phyloP scores from a whole-genome alignment of 2,797 vertebrate species.

The Sphenodon punctatus region DNA sequence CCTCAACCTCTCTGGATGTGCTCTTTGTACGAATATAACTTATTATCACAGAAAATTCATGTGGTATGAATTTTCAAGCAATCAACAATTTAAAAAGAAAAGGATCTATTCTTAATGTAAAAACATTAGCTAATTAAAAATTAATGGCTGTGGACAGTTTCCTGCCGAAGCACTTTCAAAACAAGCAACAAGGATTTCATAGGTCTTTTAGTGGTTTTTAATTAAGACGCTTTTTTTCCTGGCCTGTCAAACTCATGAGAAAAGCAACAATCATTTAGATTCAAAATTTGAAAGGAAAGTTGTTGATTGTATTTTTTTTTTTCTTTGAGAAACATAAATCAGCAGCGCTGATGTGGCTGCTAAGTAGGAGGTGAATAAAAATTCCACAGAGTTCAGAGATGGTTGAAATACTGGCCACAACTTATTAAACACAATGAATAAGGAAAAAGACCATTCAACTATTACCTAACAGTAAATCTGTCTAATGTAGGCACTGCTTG shows the following conservation, averaged over 20 bases:
- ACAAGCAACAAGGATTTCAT: constrained; percentile 55
- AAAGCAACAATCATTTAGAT: constrained; percentile 9
- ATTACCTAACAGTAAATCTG: constrained; percentile 19
- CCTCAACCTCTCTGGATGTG: constrained; percentile 38
- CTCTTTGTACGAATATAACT: constrained; percentile 23
- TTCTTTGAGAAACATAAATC: constrained; percentile 37
- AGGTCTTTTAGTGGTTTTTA: constrained; percentile 58
- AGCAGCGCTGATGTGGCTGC: constrained; percentile 36
- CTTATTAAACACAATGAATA: constrained; percentile 30
- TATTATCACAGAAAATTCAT: constrained; percentile 24
- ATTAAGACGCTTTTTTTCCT: constrained; percentile 66
- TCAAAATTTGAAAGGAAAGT: constrained; percentile 27
- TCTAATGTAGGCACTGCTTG: background rate
- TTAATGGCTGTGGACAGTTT: constrained; percentile 61
- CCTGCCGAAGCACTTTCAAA: constrained; percentile 68
- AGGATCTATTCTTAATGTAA: constrained; percentile 66
- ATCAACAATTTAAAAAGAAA: constrained; percentile 57
- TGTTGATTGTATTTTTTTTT: background rate
- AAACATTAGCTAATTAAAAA: constrained; percentile 70
- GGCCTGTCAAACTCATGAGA: constrained; percentile 41
- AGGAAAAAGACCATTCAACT: constrained; percentile 16
- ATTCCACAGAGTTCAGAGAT: background rate
- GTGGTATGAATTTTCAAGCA: constrained; percentile 43
- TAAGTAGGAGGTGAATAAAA: constrained; percentile 42
- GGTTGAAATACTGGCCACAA: background rate